phyloP scores from a whole-genome alignment of 64 coral and sea anemone species.

The Astreopora myriophthalma region DNA sequence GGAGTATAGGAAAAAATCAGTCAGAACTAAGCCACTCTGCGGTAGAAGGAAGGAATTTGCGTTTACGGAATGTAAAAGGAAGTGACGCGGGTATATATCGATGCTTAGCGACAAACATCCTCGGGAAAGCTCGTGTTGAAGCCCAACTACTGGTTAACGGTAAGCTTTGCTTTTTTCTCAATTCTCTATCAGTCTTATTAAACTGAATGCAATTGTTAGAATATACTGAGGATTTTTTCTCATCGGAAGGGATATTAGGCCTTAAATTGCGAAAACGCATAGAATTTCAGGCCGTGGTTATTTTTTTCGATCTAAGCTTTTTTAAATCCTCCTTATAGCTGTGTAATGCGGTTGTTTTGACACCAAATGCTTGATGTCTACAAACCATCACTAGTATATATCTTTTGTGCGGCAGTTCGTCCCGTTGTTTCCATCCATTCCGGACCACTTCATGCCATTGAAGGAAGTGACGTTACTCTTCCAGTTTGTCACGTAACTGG shows the following conservation, averaged over 20 bases:
- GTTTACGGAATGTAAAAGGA: neutral
- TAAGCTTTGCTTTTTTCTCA: neutral
- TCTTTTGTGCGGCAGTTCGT: neutral
- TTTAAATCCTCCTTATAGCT: too few relatives aligned
- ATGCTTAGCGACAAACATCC: neutral
- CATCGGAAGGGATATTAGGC: too few relatives aligned
- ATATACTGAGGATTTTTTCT: too few relatives aligned
- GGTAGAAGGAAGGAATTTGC: neutral
- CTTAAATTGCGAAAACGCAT: too few relatives aligned
- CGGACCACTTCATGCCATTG: constrained; percentile 13
- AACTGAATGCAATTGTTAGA: too few relatives aligned
- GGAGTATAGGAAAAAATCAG: neutral
- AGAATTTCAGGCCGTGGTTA: too few relatives aligned
- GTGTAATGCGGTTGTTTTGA: too few relatives aligned
- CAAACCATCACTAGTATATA: too few relatives aligned
- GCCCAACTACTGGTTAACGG: neutral
- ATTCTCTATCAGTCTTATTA: too few relatives aligned
- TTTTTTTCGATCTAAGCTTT: too few relatives aligned
- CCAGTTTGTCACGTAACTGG: constrained; percentile 63
- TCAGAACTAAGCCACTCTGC: neutral
- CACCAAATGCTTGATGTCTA: too few relatives aligned
- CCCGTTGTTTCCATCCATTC: neutral
- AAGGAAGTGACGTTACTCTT: constrained; percentile 17
- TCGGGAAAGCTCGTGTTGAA: neutral
- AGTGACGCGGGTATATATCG: neutral